phyloP scores from a whole-genome alignment of 2,113 vertebrate genomes.

The Desmodus rotundus region DNA sequence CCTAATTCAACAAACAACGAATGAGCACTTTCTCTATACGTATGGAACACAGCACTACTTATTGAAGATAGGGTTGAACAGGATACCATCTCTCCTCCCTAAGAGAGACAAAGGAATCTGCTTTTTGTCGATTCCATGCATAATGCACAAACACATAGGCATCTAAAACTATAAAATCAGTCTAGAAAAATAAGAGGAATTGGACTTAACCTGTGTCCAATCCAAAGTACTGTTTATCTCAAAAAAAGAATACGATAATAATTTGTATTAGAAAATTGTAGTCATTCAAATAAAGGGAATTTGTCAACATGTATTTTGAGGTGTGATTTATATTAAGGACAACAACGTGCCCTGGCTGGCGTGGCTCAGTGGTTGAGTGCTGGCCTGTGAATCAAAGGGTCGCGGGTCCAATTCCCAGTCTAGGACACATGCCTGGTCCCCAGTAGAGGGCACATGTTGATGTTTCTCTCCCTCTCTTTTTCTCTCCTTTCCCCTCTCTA shows the following conservation, averaged over 20 bases:
- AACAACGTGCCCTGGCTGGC: not conserved
- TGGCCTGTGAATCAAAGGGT: too few relatives aligned
- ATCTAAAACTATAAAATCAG: not conserved
- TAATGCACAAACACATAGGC: not conserved
- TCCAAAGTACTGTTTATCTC: not conserved
- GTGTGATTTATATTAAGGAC: constrained; percentile 7
- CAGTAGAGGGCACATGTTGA: too few relatives aligned
- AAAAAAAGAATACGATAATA: not conserved
- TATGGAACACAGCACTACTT: not conserved
- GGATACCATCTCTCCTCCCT: not conserved
- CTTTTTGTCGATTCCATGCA: not conserved
- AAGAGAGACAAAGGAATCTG: not conserved
- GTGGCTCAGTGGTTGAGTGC: too few relatives aligned
- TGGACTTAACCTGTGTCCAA: not conserved
- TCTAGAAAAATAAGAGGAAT: not conserved
- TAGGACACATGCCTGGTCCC: too few relatives aligned
- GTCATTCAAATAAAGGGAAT: constrained; percentile 31
- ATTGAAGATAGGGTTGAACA: not conserved
- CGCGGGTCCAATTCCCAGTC: too few relatives aligned
- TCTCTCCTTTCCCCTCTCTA: too few relatives aligned
- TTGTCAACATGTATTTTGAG: constrained; percentile 44
- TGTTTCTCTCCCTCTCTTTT: too few relatives aligned
- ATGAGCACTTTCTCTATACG: not conserved
- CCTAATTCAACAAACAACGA: not conserved
- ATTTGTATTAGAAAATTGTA: constrained; percentile 35